These are phyloP conservation scores for Dendroctonus valens DNA, from an alignment of 1,140 invertebrate species.

Conservation along the genomic window DNA sequence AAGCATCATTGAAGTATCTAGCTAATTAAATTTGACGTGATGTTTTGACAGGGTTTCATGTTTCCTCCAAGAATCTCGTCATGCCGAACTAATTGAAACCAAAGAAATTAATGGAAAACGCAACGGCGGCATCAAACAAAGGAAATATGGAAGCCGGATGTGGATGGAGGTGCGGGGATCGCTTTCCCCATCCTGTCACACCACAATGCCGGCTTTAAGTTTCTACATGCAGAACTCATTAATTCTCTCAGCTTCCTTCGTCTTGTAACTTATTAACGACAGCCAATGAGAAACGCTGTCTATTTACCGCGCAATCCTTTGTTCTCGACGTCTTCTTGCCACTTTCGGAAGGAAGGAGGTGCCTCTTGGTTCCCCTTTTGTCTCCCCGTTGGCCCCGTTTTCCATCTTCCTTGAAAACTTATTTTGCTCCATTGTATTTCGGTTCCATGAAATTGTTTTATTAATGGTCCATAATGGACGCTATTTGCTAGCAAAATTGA, in stretches of 20 bases:
- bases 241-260: conserved; percentile 43
- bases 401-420: background rate
- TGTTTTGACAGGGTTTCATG: conserved; percentile 19
- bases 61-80: conserved; percentile 19
- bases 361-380: conserved; percentile 1
- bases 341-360: conserved; percentile 22
- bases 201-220: conserved; percentile 36
- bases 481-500: too few species aligned
- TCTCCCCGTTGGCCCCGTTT: conserved; percentile 9
- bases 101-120: conserved; percentile 37
- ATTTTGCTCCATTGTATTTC: too few species aligned
- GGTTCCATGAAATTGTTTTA: too few species aligned
- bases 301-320: conserved; percentile 43
- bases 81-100: conserved; percentile 31
- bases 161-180: background rate
- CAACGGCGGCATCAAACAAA: conserved; percentile 21
- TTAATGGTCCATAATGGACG: too few species aligned
- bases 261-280: conserved; percentile 45
- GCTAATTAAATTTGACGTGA: conserved; percentile 15
- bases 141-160: conserved; percentile 22
- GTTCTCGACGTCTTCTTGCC: conserved; percentile 37
- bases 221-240: conserved; percentile 41
- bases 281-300: conserved; percentile 44
- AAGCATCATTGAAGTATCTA: too few species aligned
- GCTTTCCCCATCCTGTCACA: conserved; percentile 34